Conservation (phyloP, 2,113 vertebrate genomes). For the Myiopsitta monachus region DNA sequence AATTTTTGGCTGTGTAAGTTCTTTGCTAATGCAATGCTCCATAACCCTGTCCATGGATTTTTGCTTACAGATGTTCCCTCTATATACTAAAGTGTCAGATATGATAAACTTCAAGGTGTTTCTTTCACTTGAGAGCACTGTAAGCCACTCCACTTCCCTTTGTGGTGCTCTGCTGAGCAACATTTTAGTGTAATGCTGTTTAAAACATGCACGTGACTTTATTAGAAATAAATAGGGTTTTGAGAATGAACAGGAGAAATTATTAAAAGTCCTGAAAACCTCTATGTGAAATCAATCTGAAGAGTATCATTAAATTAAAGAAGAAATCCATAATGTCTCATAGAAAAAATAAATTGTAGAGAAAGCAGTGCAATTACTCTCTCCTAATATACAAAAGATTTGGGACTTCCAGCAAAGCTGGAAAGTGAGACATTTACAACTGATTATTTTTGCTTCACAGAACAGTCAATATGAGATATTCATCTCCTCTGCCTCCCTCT, state of each 20-base stretch:
- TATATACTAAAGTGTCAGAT: background rate
- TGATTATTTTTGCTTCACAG: background rate
- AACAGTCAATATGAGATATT: background rate
- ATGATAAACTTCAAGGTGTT: background rate
- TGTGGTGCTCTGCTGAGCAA: background rate
- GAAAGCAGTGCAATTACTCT: background rate
- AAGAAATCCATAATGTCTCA: background rate
- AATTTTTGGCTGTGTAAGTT: background rate
- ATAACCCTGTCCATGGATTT: background rate
- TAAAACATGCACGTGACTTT: background rate
- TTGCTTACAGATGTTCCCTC: background rate
- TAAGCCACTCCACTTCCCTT: background rate
- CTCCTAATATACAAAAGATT: background rate
- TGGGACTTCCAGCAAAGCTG: background rate
- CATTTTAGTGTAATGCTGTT: background rate
- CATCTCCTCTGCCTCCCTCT: background rate
- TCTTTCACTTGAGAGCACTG: background rate
- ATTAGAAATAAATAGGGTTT: background rate
- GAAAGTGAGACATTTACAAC: background rate
- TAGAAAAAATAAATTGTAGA: background rate
- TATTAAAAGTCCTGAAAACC: background rate
- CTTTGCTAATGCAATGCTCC: background rate
- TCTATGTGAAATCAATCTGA: background rate
- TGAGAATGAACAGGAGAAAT: background rate
- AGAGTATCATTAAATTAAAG: background rate